These are phyloP conservation scores for Ceriagrion tenellum DNA, from an alignment of 2,888 invertebrate genomes.

Conservation along the genomic window DNA sequence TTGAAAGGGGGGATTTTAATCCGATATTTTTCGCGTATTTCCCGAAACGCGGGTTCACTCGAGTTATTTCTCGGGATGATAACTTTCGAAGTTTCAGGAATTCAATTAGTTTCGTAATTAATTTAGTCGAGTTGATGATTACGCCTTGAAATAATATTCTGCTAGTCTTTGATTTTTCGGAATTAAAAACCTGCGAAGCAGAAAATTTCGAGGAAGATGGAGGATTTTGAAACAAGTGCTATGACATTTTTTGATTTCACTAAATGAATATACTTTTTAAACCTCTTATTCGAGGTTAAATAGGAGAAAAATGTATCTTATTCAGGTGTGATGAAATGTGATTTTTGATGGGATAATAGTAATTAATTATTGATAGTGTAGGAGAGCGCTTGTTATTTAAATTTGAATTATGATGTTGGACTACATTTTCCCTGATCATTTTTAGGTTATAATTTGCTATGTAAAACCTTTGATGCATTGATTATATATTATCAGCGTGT, in stretches of 20 bases:
- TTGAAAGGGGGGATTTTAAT: background rate
- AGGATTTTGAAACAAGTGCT: background rate
- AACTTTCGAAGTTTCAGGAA: background rate
- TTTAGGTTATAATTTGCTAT: too few species aligned
- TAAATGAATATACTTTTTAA: background rate
- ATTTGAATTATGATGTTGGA: too few species aligned
- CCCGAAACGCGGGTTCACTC: background rate
- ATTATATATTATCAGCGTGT: too few species aligned
- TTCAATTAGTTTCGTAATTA: constrained; percentile 26
- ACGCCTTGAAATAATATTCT: constrained; percentile 5
- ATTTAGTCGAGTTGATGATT: background rate
- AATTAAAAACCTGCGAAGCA: background rate
- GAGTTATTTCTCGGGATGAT: constrained; percentile 14
- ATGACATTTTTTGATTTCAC: background rate
- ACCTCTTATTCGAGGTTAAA: background rate
- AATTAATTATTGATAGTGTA: too few species aligned
- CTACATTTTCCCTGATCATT: too few species aligned
- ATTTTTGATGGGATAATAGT: too few species aligned
- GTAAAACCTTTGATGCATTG: too few species aligned
- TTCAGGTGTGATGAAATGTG: background rate
- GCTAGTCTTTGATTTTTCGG: background rate
- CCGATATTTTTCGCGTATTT: background rate
- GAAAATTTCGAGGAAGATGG: background rate
- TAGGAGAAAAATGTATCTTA: background rate
- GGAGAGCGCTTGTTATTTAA: too few species aligned